Base-by-base conservation (phyloP, 1,140 invertebrate species). In the Hestina assimilis region DNA sequence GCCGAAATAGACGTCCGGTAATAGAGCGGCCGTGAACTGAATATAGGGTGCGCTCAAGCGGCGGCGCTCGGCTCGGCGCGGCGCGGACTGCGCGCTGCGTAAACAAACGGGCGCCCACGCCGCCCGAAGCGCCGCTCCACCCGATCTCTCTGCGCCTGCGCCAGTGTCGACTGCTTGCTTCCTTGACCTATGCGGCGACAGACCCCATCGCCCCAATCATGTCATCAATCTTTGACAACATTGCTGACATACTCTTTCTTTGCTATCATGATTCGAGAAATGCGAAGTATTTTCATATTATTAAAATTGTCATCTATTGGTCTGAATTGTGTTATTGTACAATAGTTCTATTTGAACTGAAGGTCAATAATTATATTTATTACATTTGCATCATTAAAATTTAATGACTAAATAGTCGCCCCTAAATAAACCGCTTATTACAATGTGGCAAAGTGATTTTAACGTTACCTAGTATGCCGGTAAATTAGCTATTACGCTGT, bases 21-120 rank as follows among this genome's bases (percentile, higher is more conserved):
- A 84, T 87, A 87, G 81, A 78, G 78, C 78, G 83, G 78, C 79
- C 83, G 81, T 84, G 81, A 84, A 87, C 81, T 84, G 81, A 75
- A 83, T 83, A 74, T 75, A 77, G 77, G 72, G 72, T 75, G 75
- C 69, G 74, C 72, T 63, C 70, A 65, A 71, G 69, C 73, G 69
- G 72, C 71, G 69, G 75, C 74, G 69, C 72, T 61, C 74, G 67
- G 64, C 71, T 72, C 68, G 61, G 67, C 75, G 67, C 75, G 68
- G 51, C 56, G 65, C 71, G 69, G 68, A 78, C 79, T 77, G 81
- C 69, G 69, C 64, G 66, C 74, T 54, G 66, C 73, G 83, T 81
- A 81, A 80, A 83, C 78, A 83, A 79, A 76, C 63, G 62, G 56
- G 70, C 66, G 53, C 65, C 51, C 66, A 65, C 62, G 67, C 63